phyloP scores from a whole-genome alignment of 2,113 vertebrate species.

The Corvus cornix region DNA sequence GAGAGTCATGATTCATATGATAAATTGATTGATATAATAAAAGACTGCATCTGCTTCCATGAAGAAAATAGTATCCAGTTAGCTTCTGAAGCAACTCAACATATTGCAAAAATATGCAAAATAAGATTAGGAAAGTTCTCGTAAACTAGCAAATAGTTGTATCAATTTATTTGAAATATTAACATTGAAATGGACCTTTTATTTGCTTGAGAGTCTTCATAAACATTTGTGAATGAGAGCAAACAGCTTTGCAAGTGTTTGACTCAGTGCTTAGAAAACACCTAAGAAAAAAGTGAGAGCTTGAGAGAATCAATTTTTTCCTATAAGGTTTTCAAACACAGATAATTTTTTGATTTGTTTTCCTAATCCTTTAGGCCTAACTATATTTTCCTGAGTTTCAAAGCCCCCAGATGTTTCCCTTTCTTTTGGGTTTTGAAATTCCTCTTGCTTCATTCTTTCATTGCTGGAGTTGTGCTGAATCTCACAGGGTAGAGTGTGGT shows the following conservation, averaged over 20 bases:
- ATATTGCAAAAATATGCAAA: neutral
- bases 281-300: neutral
- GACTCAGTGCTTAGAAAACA: neutral
- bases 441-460: neutral
- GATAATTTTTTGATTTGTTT: neutral
- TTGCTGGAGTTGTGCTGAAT: neutral
- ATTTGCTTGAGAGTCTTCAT: neutral
- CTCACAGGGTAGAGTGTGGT: neutral
- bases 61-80: neutral
- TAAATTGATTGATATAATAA: conserved; percentile 48
- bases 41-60: neutral
- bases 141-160: neutral
- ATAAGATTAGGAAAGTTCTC: neutral
- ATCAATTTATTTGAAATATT: neutral
- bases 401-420: rapidly evolving
- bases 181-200: neutral
- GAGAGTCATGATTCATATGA: conserved; percentile 16
- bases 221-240: neutral
- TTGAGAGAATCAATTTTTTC: neutral
- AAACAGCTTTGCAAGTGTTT: neutral
- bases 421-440: neutral
- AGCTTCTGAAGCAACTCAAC: neutral
- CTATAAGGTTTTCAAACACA: neutral
- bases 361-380: neutral
- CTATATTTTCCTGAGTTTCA: neutral